These are phyloP conservation scores for Callipepla californica DNA, from an alignment of 2,113 vertebrate genomes.

Conservation along the genomic window DNA sequence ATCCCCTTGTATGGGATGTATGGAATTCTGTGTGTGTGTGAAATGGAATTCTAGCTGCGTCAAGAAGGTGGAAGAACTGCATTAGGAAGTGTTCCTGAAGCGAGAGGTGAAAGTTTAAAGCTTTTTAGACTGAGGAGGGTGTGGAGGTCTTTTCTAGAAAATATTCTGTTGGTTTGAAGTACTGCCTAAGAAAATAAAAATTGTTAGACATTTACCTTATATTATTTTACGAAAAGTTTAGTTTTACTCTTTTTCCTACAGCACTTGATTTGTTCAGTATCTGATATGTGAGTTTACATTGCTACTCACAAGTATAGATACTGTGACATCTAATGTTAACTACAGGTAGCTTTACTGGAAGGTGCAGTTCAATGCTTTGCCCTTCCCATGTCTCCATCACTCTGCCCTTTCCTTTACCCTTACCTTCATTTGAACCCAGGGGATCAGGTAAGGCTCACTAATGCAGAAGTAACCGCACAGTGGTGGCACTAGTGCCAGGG, in stretches of 20 bases:
- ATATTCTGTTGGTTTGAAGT: neutral
- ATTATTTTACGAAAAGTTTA: neutral
- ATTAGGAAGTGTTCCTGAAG: neutral
- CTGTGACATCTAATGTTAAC: neutral
- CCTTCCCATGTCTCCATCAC: rapidly evolving
- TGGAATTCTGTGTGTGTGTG: neutral
- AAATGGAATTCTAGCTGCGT: rapidly evolving
- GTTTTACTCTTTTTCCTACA: neutral
- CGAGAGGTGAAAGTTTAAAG: neutral
- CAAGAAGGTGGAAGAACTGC: neutral
- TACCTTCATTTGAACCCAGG: neutral
- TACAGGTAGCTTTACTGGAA: neutral
- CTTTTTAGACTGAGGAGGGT: neutral
- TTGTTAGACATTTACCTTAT: neutral
- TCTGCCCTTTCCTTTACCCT: neutral
- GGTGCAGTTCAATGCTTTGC: neutral
- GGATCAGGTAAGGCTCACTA: neutral
- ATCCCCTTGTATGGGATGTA: neutral
- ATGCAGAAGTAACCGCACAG: neutral
- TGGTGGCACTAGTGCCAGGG: neutral
- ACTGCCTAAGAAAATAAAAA: neutral
- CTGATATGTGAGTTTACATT: neutral
- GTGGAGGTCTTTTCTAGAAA: neutral
- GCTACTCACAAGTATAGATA: neutral
- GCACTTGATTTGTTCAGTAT: neutral